Conservation (phyloP, 2,113 vertebrate species). For the Rhizomys pruinosus region DNA sequence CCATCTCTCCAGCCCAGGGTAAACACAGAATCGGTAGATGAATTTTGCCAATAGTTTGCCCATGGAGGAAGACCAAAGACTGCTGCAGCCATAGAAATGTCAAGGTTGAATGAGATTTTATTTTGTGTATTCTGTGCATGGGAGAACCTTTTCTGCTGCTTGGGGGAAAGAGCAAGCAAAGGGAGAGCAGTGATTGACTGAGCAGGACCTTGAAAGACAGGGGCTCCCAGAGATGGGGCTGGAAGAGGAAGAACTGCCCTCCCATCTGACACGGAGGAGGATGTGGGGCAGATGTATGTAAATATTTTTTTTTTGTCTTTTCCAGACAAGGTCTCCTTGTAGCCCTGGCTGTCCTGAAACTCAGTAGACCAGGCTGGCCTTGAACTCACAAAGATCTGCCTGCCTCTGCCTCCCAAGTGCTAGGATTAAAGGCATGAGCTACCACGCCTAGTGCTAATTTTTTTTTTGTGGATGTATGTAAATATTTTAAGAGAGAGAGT, state of each 20-base stretch:
- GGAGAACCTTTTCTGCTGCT: not conserved
- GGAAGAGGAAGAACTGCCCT: not conserved
- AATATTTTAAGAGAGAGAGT: conserved; percentile 61
- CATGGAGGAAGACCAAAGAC: not conserved
- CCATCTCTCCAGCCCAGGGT: too few species aligned
- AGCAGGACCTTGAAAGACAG: not conserved
- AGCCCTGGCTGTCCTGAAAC: too few species aligned
- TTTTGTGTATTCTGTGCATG: not conserved
- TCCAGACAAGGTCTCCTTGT: too few species aligned
- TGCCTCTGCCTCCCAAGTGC: too few species aligned
- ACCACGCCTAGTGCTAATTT: too few species aligned
- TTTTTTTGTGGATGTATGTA: not conserved
- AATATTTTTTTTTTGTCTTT: too few species aligned
- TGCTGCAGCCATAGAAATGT: not conserved
- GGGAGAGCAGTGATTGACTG: not conserved
- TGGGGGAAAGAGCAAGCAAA: not conserved
- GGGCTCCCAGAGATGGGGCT: not conserved
- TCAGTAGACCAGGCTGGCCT: too few species aligned
- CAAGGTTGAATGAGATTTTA: not conserved
- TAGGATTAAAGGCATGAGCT: too few species aligned
- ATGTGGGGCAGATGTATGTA: not conserved
- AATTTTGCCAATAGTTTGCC: not conserved
- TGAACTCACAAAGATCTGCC: too few species aligned
- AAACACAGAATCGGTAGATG: not conserved
- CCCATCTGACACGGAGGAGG: not conserved